These are phyloP conservation scores for Saguinus imperator DNA, from an alignment of 2,113 vertebrate genomes.

Conservation along the genomic window DNA sequence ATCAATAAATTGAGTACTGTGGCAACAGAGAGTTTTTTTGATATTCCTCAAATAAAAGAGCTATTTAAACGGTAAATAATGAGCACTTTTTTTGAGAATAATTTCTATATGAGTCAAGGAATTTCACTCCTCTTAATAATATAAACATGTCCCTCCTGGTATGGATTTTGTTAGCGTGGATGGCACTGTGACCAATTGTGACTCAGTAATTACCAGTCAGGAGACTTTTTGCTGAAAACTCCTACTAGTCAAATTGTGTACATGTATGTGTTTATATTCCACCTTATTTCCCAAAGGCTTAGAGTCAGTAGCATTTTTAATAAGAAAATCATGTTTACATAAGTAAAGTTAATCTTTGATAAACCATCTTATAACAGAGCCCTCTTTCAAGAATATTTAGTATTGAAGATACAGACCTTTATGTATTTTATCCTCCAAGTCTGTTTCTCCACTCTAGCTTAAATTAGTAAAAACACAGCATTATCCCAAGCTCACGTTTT, in stretches of 20 bases:
- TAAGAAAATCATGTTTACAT: slow-evolving; percentile 9
- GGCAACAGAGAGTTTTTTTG: slow-evolving; percentile 1
- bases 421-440: background rate
- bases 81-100: slow-evolving; percentile 9
- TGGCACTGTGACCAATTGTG: background rate
- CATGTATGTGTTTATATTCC: background rate
- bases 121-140: background rate
- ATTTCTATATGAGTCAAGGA: background rate
- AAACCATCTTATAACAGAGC: background rate
- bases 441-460: background rate
- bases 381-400: background rate
- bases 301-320: background rate
- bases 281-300: slow-evolving; percentile 12
- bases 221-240: background rate
- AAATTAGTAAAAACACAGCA: slow-evolving; percentile 50
- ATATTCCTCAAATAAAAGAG: background rate
- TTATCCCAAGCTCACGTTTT: slow-evolving; percentile 17
- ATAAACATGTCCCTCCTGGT: background rate
- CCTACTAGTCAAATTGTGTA: background rate
- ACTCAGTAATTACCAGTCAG: background rate
- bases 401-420: background rate
- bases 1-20: background rate
- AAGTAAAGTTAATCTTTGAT: slow-evolving; percentile 25
- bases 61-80: background rate
- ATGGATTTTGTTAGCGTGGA: background rate